phyloP scores from a whole-genome alignment of 2,797 vertebrate genomes.

The Mycteria americana region DNA sequence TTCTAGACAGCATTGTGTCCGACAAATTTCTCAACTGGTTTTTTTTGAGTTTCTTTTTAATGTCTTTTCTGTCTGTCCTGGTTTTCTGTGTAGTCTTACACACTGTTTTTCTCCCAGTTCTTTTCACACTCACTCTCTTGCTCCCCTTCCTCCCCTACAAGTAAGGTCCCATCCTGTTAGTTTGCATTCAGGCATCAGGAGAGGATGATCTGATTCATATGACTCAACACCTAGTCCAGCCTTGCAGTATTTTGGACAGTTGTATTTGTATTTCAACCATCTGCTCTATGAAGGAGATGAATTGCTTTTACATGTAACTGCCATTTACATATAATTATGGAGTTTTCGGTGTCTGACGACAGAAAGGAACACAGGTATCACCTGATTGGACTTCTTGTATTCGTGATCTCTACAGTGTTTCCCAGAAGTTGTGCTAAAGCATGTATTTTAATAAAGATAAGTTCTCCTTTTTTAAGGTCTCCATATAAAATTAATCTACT shows the following conservation, averaged over 20 bases:
- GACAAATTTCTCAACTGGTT: neutral
- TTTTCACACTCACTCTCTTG: neutral
- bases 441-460: neutral
- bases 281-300: neutral
- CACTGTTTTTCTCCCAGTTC: neutral
- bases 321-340: neutral
- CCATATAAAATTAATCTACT: neutral
- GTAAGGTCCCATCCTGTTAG: neutral
- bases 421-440: neutral
- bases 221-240: neutral
- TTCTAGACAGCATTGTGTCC: neutral
- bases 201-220: neutral
- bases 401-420: neutral
- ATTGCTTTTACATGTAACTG: neutral
- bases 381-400: neutral
- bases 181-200: neutral
- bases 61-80: neutral
- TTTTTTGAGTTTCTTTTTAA: neutral
- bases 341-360: neutral
- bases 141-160: neutral
- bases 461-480: neutral
- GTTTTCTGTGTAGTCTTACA: neutral
- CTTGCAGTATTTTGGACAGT: neutral
- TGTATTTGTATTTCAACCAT: neutral
- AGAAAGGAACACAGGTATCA: neutral